Evolutionary conservation across 1,140 invertebrate genomes (phyloP).

Genomic region (Solen grandis): DNA sequence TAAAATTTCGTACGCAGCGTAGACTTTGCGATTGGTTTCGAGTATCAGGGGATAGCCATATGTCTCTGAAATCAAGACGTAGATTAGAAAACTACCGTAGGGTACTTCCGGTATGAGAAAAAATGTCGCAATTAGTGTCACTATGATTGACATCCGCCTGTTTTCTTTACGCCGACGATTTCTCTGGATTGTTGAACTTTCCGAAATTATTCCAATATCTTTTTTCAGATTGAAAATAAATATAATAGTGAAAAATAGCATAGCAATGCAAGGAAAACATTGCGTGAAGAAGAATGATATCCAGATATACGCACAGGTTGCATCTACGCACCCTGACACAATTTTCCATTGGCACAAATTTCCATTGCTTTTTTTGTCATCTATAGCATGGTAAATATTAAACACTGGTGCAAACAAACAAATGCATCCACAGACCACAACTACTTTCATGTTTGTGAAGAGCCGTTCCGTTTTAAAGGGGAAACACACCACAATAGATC

Average conservation of each 20-base stretch:
- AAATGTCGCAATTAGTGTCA: slow-evolving; percentile 15
- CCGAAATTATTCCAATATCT: neutral
- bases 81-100: slow-evolving; percentile 38
- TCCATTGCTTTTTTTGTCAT: slow-evolving; percentile 3
- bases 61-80: neutral
- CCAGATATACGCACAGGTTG: slow-evolving; percentile 23
- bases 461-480: slow-evolving; percentile 16
- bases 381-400: slow-evolving; percentile 12
- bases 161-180: slow-evolving; percentile 16
- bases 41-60: neutral
- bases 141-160: slow-evolving; percentile 18
- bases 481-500: slow-evolving; percentile 4
- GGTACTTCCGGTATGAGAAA: slow-evolving; percentile 49
- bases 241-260: slow-evolving; percentile 7
- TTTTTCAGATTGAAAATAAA: slow-evolving; percentile 23
- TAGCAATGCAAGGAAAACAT: slow-evolving; percentile 5
- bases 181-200: too few relatives aligned
- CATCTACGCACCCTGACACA: neutral
- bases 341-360: slow-evolving; percentile 34
- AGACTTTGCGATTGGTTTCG: slow-evolving; percentile 13
- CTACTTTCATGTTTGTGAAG: neutral
- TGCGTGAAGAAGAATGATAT: slow-evolving; percentile 14
- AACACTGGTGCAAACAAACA: neutral
- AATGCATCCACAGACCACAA: neutral
- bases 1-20: slow-evolving; percentile 18